These are phyloP conservation scores for Paramormyrops hopkinsi DNA, from an alignment of 2,797 vertebrate species.

Conservation along the genomic window DNA sequence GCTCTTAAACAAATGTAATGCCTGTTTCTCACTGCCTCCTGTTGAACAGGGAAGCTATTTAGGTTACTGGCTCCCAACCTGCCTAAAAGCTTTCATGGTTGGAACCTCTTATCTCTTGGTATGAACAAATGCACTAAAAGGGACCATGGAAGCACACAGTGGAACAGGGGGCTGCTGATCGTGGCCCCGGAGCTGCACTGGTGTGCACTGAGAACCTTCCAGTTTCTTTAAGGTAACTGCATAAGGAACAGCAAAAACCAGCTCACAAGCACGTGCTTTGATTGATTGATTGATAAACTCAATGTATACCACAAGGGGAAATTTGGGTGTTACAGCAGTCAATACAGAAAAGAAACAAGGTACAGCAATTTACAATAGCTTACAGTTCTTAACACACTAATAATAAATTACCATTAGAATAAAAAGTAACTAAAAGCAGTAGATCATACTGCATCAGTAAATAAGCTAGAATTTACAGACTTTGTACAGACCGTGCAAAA, in stretches of 20 bases:
- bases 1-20: not conserved
- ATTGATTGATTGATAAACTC: not conserved
- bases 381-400: not conserved
- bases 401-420: not conserved
- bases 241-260: not conserved
- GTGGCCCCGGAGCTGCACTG: not conserved
- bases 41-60: not conserved
- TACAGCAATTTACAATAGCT: not conserved
- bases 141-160: not conserved
- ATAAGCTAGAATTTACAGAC: not conserved
- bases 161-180: not conserved
- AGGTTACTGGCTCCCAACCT: not conserved
- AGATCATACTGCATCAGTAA: not conserved
- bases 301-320: not conserved
- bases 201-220: not conserved
- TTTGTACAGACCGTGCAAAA: not conserved
- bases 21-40: not conserved
- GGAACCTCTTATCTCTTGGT: not conserved
- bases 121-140: not conserved
- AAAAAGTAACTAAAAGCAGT: not conserved
- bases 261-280: not conserved
- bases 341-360: not conserved
- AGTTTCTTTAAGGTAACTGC: not conserved
- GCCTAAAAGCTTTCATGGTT: not conserved
- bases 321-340: not conserved